Evolutionary conservation across 2,888 invertebrate species (phyloP), one percentile per base, ranked within the genome.

Genomic region (Thereva nobilitata): DNA sequence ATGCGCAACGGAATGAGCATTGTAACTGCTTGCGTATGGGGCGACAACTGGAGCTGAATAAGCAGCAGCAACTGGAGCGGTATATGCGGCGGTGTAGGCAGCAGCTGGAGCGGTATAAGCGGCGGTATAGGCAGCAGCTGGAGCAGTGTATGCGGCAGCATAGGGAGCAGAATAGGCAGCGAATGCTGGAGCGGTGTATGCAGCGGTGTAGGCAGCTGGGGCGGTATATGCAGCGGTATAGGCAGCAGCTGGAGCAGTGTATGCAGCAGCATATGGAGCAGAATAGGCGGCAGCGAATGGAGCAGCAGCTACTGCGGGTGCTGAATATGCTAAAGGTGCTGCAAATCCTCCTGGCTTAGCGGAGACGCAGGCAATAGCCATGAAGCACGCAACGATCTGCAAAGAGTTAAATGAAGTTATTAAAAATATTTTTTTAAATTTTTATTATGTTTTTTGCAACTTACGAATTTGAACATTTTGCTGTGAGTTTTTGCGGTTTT

Each of bases 61-160:
- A 9, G 63, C 61, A n/a, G 52, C 52, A 9, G 38, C 34, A 34
- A 50, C 10, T 9, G 61, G 61, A 9, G 61, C 50, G 9, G 40
- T 34, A 12, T 54, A 54, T 4, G 56, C 56, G 9, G 56, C 56
- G 44, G 56, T 35, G 9, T 9, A 6, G 5, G 85, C 84, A 0
- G 85, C 84, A 23, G 23, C 23, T 4, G 56, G 42, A n/a, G 56
- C 56, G 44, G 56, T 35, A 23, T 9, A 6, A 3, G 85, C 84
- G 0, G 85, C 84, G 1, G 73, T 52, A 38, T 70, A 82, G 2
- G 77, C 79, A 5, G 79, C 70, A 2, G 74, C 73, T 4, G 84
- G 80, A 0, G 81, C 81, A n/a, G 80, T 71, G 3, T 75, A 74
- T 4, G 84, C 80, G 0, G 81, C 81, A 7, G 71, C 5, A 23